Evolutionary conservation across 1,140 invertebrate genomes (phyloP), one percentile per base, ranked within the genome.

Genomic region (Wasmannia auropunctata): DNA sequence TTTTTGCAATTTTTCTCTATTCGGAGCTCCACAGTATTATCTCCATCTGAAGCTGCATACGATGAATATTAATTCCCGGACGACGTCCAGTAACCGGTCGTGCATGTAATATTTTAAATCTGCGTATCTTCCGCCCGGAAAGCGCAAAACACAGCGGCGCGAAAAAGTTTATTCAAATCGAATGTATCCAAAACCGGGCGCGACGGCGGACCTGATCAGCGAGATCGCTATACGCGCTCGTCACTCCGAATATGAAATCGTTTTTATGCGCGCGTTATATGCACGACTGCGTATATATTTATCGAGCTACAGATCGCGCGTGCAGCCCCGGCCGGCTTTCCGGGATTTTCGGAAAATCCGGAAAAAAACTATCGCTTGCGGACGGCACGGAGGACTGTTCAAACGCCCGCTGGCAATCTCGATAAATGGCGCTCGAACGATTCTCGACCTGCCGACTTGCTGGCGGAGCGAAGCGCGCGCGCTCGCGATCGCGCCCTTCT

Each of bases 391-490:
- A 84, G 86, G 76, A 81, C 86, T 87, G 89, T 90, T 87, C 86
- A 86, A 90, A 90, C 76, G 76, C 86, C 51, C 88, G 31, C 31
- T 86, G 89, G 65, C 89, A 90, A 90, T 90, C 88, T 87, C 88
- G 89, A 90, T 90, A 90, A 90, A 90, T 83, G 86, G 65, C 69
- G 86, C 87, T 88, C 75, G 63, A 90, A 77, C 88, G 86, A 90
- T 90, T 87, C 86, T 86, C 89, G 81, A 90, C 79, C 85, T 69
- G 79, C 87, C 86, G 86, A 88, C 80, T 65, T 40, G 79, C 58
- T 56, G 60, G 85, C 22, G 56, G 40, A 34, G 51, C 31, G 58
- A n/a, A n/a, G 19, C 51, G 28, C 7, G 31, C n/a, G 28, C 5
- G 22, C n/a, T 22, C 5, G 22, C 56, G 58, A 49, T 67, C 56